A percentile compares a stretch with the other conserved stretches of the same genome.
phyloP scores from a whole-genome alignment of 2,113 vertebrate species.

The Himantopus leucocephalus region DNA sequence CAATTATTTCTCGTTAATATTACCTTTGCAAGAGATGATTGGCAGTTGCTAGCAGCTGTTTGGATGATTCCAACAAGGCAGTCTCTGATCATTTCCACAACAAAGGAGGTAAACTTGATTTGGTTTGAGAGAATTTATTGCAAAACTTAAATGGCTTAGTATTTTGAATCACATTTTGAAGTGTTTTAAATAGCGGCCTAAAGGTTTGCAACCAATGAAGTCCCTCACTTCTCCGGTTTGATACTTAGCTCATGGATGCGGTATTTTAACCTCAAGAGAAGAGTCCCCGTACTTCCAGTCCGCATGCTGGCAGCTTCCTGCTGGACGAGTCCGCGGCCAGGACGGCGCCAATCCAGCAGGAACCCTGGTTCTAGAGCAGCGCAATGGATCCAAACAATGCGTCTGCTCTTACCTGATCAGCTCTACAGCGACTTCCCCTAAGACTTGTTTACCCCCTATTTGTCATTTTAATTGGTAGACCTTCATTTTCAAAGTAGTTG shows the following conservation, averaged over 20 bases:
- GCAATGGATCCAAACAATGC: neutral
- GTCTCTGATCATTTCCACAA: neutral
- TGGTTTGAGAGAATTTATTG: neutral
- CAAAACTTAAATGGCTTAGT: neutral
- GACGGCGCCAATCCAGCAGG: neutral
- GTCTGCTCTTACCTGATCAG: neutral
- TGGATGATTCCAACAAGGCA: neutral
- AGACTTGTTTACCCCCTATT: neutral
- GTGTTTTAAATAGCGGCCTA: neutral
- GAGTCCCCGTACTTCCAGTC: rapidly evolving
- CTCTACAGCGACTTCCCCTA: neutral
- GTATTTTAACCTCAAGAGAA: neutral
- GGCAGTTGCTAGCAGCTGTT: neutral
- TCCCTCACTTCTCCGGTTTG: neutral
- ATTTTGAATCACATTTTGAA: neutral
- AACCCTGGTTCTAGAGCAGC: neutral
- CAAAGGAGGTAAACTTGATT: neutral
- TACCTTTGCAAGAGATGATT: neutral
- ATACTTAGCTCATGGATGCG: neutral
- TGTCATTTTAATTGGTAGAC: neutral
- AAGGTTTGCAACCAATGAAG: neutral
- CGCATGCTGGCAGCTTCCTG: neutral
- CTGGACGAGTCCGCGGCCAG: neutral
- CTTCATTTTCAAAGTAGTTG: neutral
- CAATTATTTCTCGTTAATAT: slow-evolving; percentile 23